These are phyloP conservation scores for Eudasyphora cyanicolor DNA, from an alignment of 2,888 invertebrate genomes.

Conservation along the genomic window DNA sequence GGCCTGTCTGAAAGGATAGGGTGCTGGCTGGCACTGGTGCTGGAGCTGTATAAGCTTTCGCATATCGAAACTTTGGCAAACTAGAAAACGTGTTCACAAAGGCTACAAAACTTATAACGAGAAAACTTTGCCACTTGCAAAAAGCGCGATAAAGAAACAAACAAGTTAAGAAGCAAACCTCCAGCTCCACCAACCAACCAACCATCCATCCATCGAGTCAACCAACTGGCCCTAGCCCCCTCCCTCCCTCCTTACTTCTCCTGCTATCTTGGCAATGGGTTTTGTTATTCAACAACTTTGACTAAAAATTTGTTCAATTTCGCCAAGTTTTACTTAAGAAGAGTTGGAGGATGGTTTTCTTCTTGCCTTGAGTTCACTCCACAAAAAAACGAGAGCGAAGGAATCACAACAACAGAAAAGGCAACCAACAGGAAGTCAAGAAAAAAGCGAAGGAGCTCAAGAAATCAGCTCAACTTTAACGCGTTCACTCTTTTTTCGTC, in stretches of 20 bases:
- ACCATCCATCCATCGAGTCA: slow-evolving; percentile 22
- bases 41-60: slow-evolving; percentile 23
- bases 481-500: slow-evolving; percentile 54
- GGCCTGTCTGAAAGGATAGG: slow-evolving; percentile 36
- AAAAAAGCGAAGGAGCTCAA: neutral
- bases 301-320: slow-evolving; percentile 58
- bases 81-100: slow-evolving; percentile 70
- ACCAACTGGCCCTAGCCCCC: neutral
- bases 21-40: slow-evolving; percentile 2
- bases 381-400: neutral
- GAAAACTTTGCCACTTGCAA: slow-evolving; percentile 80
- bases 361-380: neutral
- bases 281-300: slow-evolving; percentile 62
- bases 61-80: slow-evolving; percentile 75
- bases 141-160: slow-evolving; percentile 78
- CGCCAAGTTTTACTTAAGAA: slow-evolving; percentile 61
- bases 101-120: slow-evolving; percentile 80
- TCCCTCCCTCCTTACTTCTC: neutral
- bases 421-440: slow-evolving; percentile 29
- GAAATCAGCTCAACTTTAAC: slow-evolving; percentile 58
- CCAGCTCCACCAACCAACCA: slow-evolving; percentile 45
- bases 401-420: slow-evolving; percentile 65
- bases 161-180: slow-evolving; percentile 64
- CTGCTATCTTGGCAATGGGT: slow-evolving; percentile 32
- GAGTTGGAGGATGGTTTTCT: neutral